Base-by-base conservation (phyloP, 92 coral and sea anemone species). In the Phymanthus crucifer region DNA sequence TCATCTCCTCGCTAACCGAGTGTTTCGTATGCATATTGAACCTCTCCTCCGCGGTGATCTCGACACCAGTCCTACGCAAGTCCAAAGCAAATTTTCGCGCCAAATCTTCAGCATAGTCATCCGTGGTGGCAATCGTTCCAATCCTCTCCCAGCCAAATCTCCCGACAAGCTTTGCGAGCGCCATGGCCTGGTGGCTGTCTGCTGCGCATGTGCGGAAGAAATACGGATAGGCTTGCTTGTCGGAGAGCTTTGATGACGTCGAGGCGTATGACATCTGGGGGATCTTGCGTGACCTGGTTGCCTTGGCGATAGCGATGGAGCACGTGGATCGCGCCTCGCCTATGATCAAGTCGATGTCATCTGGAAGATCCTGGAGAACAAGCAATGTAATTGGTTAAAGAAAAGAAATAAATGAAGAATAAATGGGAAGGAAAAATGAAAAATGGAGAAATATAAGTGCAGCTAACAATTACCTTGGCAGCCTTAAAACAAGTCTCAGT, bases 241-340 rank as follows among this genome's bases (percentile, higher is more conserved):
- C 92, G 48, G 99, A 96, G 12, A 96, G 87, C 52, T 80, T 75
- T 9, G 89, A 85, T 33, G 96, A 89, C 23, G 99, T 96, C 0
- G 99, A 96, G 3, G 99, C 99, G 86, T 96, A 96, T 0, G 99
- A 96, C 75, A 96, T 93, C 56, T 93, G 97, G 35, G 99, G 99
- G 23, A 93, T 93, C 68, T 82, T 76, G 65, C 83, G 93, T 50
- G 86, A 84, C 72, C 88, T 79, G 18, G 99, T 96, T 50, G 92
- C 91, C 78, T 83, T 78, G 46, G 99, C 90, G 36, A 96, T 96
- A 11, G 99, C 97, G 40, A 93, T 93, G 27, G 99, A 93, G 58
- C 99, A 96, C 23, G 87, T 86, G 45, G 99, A 96, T 18, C 99
- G 66, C 64, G 99, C 99, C 75, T 91, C 99, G 75, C 99, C 99